A percentile compares a stretch with the other conserved stretches of the same genome.
phyloP scores from a whole-genome alignment of 2,888 invertebrate genomes.

The Rhodophaea formosa region DNA sequence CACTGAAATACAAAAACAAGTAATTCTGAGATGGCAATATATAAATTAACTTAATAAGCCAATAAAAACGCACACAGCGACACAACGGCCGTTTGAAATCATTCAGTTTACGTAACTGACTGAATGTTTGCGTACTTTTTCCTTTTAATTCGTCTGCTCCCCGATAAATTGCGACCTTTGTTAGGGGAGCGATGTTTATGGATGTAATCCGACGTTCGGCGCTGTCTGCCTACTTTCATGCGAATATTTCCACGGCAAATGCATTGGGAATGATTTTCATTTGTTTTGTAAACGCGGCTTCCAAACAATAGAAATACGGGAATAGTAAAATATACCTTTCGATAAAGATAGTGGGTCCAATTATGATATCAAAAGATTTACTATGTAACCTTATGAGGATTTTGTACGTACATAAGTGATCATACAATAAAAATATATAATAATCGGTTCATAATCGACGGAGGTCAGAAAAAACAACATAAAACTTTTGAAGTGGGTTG shows the following conservation, averaged over 20 bases:
- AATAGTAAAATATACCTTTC: too few relatives aligned
- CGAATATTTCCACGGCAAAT: slow-evolving; percentile 4
- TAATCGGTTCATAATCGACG: too few relatives aligned
- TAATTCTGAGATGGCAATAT: background rate
- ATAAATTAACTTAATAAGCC: background rate
- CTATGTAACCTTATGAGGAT: too few relatives aligned
- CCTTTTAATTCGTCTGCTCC: slow-evolving; percentile 56
- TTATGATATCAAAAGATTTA: too few relatives aligned
- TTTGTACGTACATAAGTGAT: too few relatives aligned
- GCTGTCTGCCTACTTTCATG: slow-evolving; percentile 5
- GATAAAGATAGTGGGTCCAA: too few relatives aligned
- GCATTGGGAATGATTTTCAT: background rate
- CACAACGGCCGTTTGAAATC: slow-evolving; percentile 28
- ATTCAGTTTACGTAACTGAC: slow-evolving; percentile 41
- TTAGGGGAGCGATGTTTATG: slow-evolving; percentile 62
- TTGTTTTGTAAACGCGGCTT: background rate
- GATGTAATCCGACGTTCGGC: slow-evolving; percentile 49
- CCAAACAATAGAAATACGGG: too few relatives aligned
- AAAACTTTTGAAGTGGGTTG: too few relatives aligned
- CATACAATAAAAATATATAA: too few relatives aligned
- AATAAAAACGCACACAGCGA: background rate
- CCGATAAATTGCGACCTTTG: slow-evolving; percentile 65
- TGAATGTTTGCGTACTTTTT: slow-evolving; percentile 37
- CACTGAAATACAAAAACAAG: background rate
- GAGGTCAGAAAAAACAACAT: too few relatives aligned